phyloP scores from a whole-genome alignment of 2,888 invertebrate species.

The Hyppa rectilinea region DNA sequence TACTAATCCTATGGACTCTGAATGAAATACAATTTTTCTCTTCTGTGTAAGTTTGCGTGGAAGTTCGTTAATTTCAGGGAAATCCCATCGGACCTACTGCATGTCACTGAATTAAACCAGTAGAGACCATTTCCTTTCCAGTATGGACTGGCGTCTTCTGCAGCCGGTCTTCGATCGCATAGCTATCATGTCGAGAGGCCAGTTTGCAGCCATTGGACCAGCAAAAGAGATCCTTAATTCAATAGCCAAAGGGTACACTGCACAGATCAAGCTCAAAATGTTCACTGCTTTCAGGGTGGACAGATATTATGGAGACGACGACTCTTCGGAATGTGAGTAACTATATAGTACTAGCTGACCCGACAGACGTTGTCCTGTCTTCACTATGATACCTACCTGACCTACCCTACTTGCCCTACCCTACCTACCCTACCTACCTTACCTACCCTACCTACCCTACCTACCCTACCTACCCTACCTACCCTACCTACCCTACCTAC shows the following conservation, averaged over 20 bases:
- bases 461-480: too few species aligned
- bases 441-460: too few species aligned
- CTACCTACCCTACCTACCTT: too few species aligned
- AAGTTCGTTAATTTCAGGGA: not conserved
- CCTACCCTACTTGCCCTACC: too few species aligned
- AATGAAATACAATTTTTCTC: too few species aligned
- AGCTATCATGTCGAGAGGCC: slow-evolving; percentile 49
- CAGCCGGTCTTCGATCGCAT: slow-evolving; percentile 46
- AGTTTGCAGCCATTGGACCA: slow-evolving; percentile 45
- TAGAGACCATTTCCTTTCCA: slow-evolving; percentile 6
- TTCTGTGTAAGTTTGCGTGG: not conserved
- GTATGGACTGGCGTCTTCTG: slow-evolving; percentile 45
- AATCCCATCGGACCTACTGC: not conserved
- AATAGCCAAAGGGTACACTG: slow-evolving; percentile 45
- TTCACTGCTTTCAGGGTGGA: slow-evolving; percentile 29
- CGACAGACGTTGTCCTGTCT: too few species aligned
- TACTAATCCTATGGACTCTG: too few species aligned
- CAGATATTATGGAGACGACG: not conserved
- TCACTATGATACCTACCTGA: too few species aligned
- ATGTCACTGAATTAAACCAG: not conserved
- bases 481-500: too few species aligned
- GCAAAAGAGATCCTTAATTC: slow-evolving; percentile 25
- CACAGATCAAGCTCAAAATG: slow-evolving; percentile 51
- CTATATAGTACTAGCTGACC: too few species aligned
- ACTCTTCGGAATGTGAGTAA: slow-evolving; percentile 14